phyloP scores from a whole-genome alignment of 2,888 invertebrate species.

The Scelioninae gen. 2 region DNA sequence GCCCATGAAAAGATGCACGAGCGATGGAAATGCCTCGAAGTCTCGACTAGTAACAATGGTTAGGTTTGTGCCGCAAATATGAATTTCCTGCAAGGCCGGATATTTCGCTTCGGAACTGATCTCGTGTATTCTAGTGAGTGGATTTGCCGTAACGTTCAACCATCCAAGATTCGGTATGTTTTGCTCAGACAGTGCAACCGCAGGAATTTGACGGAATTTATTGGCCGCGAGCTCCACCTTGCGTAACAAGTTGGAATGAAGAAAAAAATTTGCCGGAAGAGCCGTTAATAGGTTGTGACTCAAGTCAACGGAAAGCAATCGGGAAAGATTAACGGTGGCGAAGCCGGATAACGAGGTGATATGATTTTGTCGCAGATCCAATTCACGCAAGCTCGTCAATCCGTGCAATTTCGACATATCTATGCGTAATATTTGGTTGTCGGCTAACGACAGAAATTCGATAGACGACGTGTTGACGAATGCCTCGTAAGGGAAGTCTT shows the following conservation, averaged over 20 bases:
- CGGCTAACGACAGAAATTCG: conserved; percentile 83
- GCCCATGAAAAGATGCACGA: conserved; percentile 84
- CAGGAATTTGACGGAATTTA: conserved; percentile 87
- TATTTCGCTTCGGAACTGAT: conserved; percentile 80
- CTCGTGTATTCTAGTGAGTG: conserved; percentile 85
- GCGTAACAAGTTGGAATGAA: conserved; percentile 82
- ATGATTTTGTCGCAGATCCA: conserved; percentile 85
- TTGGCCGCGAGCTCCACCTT: conserved; percentile 88
- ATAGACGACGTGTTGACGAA: conserved; percentile 85
- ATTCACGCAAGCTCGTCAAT: conserved; percentile 83
- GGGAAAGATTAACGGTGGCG: conserved; percentile 85
- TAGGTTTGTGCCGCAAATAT: conserved; percentile 87
- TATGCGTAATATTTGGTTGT: conserved; percentile 82
- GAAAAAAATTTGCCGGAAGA: conserved; percentile 88
- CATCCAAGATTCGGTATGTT: conserved; percentile 84
- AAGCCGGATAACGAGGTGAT: conserved; percentile 87
- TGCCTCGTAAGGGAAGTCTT: conserved; percentile 87
- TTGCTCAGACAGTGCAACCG: conserved; percentile 84
- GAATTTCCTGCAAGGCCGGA: conserved; percentile 87
- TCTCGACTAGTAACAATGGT: conserved; percentile 90
- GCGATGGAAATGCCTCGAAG: conserved; percentile 87
- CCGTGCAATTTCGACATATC: conserved; percentile 88
- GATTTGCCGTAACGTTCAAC: conserved; percentile 90
- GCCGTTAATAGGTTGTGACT: conserved; percentile 85
- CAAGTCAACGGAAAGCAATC: conserved; percentile 84